Percentiles rank a stretch among this genome's conserved stretches.
Evolutionary conservation across 2,797 vertebrate genomes (phyloP).

Genomic region (Smutsia temminckii): DNA sequence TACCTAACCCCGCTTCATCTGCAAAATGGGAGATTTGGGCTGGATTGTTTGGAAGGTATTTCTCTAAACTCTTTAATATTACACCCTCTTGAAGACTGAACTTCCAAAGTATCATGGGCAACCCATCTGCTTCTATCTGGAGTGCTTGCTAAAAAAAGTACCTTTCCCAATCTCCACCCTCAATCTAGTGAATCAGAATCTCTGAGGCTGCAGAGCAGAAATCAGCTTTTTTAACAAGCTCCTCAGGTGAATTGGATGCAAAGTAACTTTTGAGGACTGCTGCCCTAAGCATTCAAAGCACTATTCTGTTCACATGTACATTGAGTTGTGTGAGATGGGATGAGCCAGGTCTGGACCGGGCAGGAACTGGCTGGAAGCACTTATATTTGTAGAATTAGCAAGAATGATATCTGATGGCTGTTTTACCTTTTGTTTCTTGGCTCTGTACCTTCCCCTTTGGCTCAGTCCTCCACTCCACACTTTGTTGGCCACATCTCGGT

Average conservation of each 20-base stretch:
- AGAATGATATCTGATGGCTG: not conserved
- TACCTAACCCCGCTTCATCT: not conserved
- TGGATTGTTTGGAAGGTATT: constrained; percentile 7
- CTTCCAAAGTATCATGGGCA: not conserved
- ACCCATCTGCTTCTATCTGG: not conserved
- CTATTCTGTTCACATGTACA: not conserved
- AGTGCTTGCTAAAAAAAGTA: not conserved
- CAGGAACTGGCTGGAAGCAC: not conserved
- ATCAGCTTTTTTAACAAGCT: not conserved
- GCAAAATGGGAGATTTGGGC: not conserved
- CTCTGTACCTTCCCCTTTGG: not conserved
- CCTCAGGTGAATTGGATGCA: not conserved
- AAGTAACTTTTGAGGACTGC: not conserved
- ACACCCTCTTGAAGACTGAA: not conserved
- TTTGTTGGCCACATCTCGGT: not conserved
- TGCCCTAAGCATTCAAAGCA: not conserved
- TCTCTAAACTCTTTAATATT: not conserved
- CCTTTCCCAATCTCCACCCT: not conserved
- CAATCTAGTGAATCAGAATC: not conserved
- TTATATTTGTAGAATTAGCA: constrained; percentile 1
- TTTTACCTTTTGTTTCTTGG: not conserved
- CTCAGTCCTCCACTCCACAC: not conserved
- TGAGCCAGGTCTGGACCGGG: not conserved
- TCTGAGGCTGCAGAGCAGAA: not conserved
- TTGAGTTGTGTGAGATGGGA: not conserved